Conservation (phyloP, 1,140 invertebrate species). For the Zaprionus camerounensis region DNA sequence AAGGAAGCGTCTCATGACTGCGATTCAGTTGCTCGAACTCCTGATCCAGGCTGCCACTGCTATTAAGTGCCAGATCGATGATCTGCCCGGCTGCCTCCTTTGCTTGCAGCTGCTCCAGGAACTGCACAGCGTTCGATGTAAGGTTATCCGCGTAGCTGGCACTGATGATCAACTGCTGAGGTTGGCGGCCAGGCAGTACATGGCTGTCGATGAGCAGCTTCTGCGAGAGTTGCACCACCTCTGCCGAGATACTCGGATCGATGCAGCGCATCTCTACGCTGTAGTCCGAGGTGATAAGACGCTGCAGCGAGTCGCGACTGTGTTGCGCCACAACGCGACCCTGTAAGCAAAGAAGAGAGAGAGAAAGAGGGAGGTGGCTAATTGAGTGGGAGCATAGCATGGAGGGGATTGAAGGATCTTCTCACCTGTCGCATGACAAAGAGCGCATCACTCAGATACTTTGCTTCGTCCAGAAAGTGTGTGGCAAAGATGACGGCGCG, state of each 20-base stretch:
- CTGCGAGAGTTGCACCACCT: constrained; percentile 42
- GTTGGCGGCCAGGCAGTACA: constrained; percentile 25
- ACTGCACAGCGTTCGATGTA: constrained; percentile 47
- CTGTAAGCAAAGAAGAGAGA: constrained; percentile 34
- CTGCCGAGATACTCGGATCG: constrained; percentile 39
- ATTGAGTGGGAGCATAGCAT: no score
- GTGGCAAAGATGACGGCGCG: constrained; percentile 90
- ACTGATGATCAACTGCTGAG: constrained; percentile 41
- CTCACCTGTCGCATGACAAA: constrained; percentile 87
- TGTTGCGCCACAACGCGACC: constrained; percentile 80
- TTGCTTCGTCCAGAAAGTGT: constrained; percentile 89
- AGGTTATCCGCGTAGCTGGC: constrained; percentile 61
- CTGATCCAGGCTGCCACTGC: constrained; percentile 69
- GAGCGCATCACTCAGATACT: constrained; percentile 88
- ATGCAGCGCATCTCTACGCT: constrained; percentile 59
- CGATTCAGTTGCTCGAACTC: constrained; percentile 72
- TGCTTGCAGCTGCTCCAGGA: constrained; percentile 59
- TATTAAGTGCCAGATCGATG: constrained; percentile 55
- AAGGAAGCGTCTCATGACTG: constrained; percentile 3
- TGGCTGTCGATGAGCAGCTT: constrained; percentile 47
- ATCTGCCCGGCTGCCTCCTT: constrained; percentile 46
- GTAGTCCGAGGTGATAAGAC: constrained; percentile 67
- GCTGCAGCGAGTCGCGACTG: constrained; percentile 71
- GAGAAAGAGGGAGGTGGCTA: not conserved
- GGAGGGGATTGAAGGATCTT: no score